phyloP scores from a whole-genome alignment of 2,797 vertebrate genomes.

The Acomys russatus region DNA sequence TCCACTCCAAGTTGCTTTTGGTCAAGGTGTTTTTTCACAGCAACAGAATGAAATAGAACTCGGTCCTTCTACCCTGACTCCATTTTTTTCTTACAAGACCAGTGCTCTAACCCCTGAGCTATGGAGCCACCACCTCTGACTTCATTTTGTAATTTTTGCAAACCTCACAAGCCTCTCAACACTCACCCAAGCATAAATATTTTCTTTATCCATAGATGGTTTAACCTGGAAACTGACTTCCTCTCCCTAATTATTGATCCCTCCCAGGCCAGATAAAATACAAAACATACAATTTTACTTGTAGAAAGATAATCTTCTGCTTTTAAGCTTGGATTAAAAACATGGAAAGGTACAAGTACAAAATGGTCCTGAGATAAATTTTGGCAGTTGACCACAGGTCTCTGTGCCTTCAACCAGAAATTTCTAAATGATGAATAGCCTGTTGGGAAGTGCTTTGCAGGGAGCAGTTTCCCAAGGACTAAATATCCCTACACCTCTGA shows the following conservation, averaged over 20 bases:
- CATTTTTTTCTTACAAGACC: neutral
- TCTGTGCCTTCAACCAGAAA: constrained; percentile 33
- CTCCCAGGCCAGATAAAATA: neutral
- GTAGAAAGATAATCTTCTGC: neutral
- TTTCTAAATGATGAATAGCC: constrained; percentile 55
- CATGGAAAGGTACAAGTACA: neutral
- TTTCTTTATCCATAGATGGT: neutral
- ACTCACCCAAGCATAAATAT: neutral
- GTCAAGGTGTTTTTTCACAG: neutral
- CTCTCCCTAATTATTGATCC: constrained; percentile 18
- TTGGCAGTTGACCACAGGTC: constrained; percentile 4
- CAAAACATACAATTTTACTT: neutral
- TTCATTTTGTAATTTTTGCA: constrained; percentile 50
- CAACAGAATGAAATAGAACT: neutral
- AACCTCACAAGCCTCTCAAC: neutral
- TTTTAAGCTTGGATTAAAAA: neutral
- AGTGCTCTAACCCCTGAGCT: too few relatives aligned
- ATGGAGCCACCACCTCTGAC: neutral
- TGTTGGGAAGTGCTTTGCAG: constrained; percentile 45
- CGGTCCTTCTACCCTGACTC: neutral
- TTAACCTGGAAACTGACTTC: neutral
- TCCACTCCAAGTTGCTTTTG: neutral
- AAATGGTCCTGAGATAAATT: constrained; percentile 46
- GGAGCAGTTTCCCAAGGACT: neutral
- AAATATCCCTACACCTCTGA: constrained; percentile 35